Conservation (phyloP, 1,140 invertebrate species). For the Ceratosolen fusciceps region DNA sequence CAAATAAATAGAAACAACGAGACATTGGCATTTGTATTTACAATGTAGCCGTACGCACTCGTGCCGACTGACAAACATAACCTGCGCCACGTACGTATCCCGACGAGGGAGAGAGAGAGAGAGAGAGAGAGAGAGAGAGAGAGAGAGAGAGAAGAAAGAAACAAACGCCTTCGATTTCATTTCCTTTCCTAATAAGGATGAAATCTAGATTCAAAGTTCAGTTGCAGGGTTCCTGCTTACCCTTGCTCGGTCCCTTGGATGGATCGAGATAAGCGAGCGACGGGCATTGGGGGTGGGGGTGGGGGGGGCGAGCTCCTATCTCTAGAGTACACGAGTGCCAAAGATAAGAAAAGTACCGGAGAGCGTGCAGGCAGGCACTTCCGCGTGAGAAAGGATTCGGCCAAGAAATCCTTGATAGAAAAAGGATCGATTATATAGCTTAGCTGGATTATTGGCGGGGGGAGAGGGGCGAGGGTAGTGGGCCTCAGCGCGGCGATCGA, state of each 20-base stretch:
- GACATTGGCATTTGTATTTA: conserved; percentile 12
- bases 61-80: neutral
- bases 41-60: neutral
- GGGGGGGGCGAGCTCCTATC: neutral
- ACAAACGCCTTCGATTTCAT: too few species aligned
- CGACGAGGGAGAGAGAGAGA: too few species aligned
- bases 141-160: too few species aligned
- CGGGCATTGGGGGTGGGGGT: too few species aligned
- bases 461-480: too few species aligned
- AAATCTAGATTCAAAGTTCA: conserved; percentile 14
- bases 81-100: neutral
- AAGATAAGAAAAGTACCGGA: neutral
- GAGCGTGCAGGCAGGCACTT: too few species aligned
- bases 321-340: neutral
- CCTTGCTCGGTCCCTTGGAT: too few species aligned
- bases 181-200: conserved; percentile 22
- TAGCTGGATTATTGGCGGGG: too few species aligned
- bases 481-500: too few species aligned
- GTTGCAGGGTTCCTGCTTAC: neutral
- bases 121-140: too few species aligned
- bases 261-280: too few species aligned
- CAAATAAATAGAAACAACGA: neutral
- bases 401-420: conserved; percentile 1
- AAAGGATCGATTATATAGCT: neutral
- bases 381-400: neutral